Evolutionary conservation across 1,140 invertebrate genomes (phyloP).

Genomic region (Thrips palmi): DNA sequence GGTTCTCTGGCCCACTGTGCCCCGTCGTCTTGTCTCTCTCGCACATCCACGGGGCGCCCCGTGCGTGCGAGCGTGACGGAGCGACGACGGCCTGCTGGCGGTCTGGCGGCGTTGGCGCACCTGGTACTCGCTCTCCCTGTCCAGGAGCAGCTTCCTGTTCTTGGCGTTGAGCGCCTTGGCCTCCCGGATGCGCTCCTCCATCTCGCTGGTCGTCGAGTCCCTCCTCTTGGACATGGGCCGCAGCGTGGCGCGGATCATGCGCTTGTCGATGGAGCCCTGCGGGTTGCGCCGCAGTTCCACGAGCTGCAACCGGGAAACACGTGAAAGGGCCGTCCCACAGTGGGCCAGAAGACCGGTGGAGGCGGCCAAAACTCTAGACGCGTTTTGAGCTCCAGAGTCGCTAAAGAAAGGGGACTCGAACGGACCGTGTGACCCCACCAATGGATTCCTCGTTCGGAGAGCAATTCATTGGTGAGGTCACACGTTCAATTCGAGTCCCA

Average conservation of each 20-base stretch:
- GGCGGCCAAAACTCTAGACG: too few species aligned
- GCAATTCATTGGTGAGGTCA: too few species aligned
- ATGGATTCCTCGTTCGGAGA: too few species aligned
- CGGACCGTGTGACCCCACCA: too few species aligned
- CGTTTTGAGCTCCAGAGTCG: slow-evolving; percentile 9
- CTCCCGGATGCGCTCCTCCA: slow-evolving; percentile 61
- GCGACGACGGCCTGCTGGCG: slow-evolving; percentile 16
- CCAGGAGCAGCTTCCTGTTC: slow-evolving; percentile 55
- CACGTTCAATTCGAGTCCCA: too few species aligned
- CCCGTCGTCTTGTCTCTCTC: too few species aligned
- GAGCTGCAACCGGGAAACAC: slow-evolving; percentile 36
- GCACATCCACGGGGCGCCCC: too few species aligned
- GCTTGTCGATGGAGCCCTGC: slow-evolving; percentile 59
- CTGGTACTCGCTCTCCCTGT: slow-evolving; percentile 62
- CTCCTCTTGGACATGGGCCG: slow-evolving; percentile 52
- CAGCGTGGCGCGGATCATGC: slow-evolving; percentile 51
- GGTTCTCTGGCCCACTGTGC: too few species aligned
- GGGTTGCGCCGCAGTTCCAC: slow-evolving; percentile 79
- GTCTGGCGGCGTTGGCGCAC: slow-evolving; percentile 10
- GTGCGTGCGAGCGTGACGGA: too few species aligned
- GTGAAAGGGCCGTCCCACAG: too few species aligned
- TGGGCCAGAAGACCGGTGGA: too few species aligned
- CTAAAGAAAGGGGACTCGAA: slow-evolving; percentile 8
- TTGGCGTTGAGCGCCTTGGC: slow-evolving; percentile 57
- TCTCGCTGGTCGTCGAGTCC: slow-evolving; percentile 48